A percentile compares a stretch with the other conserved stretches of the same genome.
These are phyloP conservation scores for Scleropages formosus DNA, from an alignment of 2,797 vertebrate species.

Conservation along the genomic window DNA sequence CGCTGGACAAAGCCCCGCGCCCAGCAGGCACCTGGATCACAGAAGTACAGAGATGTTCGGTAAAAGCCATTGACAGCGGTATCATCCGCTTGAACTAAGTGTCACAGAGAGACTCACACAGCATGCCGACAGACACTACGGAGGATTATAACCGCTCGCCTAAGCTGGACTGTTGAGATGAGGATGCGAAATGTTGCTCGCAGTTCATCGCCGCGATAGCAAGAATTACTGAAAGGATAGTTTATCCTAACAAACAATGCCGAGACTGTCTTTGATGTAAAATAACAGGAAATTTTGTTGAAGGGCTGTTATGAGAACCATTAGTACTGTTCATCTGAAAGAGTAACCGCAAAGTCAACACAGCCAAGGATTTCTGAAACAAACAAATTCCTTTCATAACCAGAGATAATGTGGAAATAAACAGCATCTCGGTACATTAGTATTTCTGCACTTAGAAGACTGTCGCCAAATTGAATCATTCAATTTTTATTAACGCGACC, in stretches of 20 bases:
- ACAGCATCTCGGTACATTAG: constrained; percentile 13
- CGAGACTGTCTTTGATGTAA: constrained; percentile 52
- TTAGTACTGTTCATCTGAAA: constrained; percentile 52
- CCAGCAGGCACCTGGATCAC: too few relatives aligned
- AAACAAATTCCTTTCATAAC: constrained; percentile 41
- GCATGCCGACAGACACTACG: constrained; percentile 51
- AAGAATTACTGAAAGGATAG: constrained; percentile 59
- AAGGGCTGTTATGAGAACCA: constrained; percentile 46
- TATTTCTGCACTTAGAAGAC: too few relatives aligned
- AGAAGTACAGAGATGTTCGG: background rate
- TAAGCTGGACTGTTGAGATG: constrained; percentile 54
- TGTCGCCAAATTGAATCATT: too few relatives aligned
- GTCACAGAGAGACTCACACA: constrained; percentile 41
- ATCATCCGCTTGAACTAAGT: constrained; percentile 23
- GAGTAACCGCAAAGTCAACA: constrained; percentile 59
- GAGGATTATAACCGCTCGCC: constrained; percentile 37
- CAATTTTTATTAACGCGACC: too few relatives aligned
- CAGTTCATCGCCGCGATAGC: constrained; percentile 36
- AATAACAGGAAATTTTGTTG: constrained; percentile 33
- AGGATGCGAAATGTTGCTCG: constrained; percentile 34
- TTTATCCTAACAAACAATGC: constrained; percentile 52
- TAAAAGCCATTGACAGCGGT: constrained; percentile 27
- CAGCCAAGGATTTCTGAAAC: constrained; percentile 53
- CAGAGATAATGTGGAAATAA: constrained; percentile 27
- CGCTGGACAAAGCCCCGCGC: too few relatives aligned